Conservation (phyloP, 2,113 vertebrate genomes). For the Periophthalmodon schlosseri region DNA sequence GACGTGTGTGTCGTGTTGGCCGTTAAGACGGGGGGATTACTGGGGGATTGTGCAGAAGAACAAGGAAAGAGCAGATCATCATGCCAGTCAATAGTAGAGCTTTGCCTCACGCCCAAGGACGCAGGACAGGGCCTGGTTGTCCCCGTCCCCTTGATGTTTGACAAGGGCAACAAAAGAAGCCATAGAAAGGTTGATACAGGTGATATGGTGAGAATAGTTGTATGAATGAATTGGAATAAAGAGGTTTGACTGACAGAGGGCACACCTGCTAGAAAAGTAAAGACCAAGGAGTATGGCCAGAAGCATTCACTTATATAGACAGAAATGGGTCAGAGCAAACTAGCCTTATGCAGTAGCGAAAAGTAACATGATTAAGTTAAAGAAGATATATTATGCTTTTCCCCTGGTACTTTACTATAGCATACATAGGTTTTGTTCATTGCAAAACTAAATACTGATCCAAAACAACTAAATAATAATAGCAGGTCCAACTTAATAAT, state of each 20-base stretch:
- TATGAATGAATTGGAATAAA: background rate
- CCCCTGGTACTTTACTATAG: background rate
- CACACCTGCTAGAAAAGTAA: background rate
- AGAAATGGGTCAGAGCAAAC: background rate
- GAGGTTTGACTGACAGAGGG: conserved; percentile 1
- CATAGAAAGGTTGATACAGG: conserved; percentile 18
- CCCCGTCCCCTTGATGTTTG: conserved; percentile 61
- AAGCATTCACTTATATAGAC: background rate
- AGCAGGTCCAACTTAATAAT: too few relatives aligned
- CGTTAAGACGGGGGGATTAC: conserved; percentile 70
- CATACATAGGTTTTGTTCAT: too few relatives aligned
- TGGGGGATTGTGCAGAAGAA: conserved; percentile 58
- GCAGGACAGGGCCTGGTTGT: conserved; percentile 53
- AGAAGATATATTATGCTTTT: too few relatives aligned
- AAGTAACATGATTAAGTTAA: too few relatives aligned
- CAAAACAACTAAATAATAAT: too few relatives aligned
- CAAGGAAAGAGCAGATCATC: conserved; percentile 70
- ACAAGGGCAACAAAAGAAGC: conserved; percentile 54
- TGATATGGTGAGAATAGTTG: background rate
- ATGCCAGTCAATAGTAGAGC: conserved; percentile 69
- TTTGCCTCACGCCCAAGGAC: conserved; percentile 70
- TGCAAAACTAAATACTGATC: too few relatives aligned
- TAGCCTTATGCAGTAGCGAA: background rate
- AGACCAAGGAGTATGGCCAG: background rate
- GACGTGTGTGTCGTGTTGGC: conserved; percentile 66